A percentile compares a stretch with the other conserved stretches of the same genome.
phyloP scores from a whole-genome alignment of 2,888 invertebrate genomes.

The Leptinotarsa rubiginosa region DNA sequence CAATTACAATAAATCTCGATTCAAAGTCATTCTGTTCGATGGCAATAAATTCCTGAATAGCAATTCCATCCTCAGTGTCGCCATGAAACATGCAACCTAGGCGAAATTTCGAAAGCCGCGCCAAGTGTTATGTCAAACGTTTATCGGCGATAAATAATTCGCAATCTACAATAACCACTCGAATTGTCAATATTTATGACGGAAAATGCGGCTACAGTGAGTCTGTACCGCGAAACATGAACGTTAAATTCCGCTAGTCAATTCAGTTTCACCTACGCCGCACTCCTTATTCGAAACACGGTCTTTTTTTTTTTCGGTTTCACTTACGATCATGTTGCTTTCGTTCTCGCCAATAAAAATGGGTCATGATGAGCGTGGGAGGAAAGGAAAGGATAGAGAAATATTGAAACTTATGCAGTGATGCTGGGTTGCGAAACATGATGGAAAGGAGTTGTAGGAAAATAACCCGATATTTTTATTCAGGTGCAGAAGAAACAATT shows the following conservation, averaged over 20 bases:
- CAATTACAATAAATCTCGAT: not conserved
- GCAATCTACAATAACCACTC: conserved; percentile 27
- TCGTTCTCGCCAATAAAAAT: conserved; percentile 24
- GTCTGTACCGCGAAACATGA: conserved; percentile 21
- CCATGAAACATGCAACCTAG: conserved; percentile 7
- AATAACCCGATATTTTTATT: no score
- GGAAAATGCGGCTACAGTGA: conserved; percentile 24
- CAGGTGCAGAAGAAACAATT: no score
- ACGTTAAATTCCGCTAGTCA: not conserved
- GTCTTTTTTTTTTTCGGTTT: conserved; percentile 21
- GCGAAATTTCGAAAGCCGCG: conserved; percentile 20
- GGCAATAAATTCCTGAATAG: not conserved
- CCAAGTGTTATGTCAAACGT: conserved; percentile 19
- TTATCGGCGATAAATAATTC: conserved; percentile 36
- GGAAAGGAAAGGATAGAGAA: conserved; percentile 12
- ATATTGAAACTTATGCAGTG: not conserved
- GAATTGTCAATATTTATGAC: conserved; percentile 40
- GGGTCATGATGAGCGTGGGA: conserved; percentile 34
- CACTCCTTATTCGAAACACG: conserved; percentile 19
- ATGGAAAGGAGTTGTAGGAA: not conserved
- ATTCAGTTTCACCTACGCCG: conserved; percentile 15
- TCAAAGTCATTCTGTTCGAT: not conserved
- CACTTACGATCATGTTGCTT: conserved; percentile 16
- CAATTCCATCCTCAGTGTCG: not conserved
- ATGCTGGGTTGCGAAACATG: not conserved